Evolutionary conservation across 2,113 vertebrate genomes (phyloP).

Genomic region (Barnardius zonarius): DNA sequence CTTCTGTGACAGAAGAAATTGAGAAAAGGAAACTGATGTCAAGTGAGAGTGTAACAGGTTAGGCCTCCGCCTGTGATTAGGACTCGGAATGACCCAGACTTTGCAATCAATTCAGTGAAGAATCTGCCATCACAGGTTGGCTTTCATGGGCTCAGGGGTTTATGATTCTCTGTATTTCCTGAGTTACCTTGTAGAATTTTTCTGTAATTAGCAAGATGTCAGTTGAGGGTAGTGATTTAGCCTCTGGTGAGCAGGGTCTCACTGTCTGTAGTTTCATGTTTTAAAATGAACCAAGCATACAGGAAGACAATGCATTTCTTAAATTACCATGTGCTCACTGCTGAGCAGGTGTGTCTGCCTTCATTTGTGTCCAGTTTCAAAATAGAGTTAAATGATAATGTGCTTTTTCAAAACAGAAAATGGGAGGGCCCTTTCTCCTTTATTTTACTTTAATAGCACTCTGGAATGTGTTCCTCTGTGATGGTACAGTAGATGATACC

Average conservation of each 20-base stretch:
- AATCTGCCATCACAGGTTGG: neutral
- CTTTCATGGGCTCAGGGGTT: neutral
- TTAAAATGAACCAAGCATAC: neutral
- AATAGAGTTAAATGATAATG: neutral
- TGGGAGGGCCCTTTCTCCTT: neutral
- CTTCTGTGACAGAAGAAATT: neutral
- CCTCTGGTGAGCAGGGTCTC: neutral
- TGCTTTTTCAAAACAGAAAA: neutral
- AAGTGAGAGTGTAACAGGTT: neutral
- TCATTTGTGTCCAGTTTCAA: neutral
- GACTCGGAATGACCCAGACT: neutral
- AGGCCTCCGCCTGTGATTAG: neutral
- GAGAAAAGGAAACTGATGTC: neutral
- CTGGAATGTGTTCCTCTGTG: neutral
- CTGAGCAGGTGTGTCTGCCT: neutral
- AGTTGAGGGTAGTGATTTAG: neutral
- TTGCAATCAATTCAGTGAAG: neutral
- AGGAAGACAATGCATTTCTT: neutral
- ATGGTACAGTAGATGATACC: neutral
- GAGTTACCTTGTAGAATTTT: neutral
- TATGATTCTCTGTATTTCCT: neutral
- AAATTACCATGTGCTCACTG: neutral
- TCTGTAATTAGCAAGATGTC: neutral
- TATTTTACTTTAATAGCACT: neutral
- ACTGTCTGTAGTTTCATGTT: neutral